These are phyloP conservation scores for Notothenia coriiceps DNA, from an alignment of 2,113 vertebrate genomes.

Conservation along the genomic window DNA sequence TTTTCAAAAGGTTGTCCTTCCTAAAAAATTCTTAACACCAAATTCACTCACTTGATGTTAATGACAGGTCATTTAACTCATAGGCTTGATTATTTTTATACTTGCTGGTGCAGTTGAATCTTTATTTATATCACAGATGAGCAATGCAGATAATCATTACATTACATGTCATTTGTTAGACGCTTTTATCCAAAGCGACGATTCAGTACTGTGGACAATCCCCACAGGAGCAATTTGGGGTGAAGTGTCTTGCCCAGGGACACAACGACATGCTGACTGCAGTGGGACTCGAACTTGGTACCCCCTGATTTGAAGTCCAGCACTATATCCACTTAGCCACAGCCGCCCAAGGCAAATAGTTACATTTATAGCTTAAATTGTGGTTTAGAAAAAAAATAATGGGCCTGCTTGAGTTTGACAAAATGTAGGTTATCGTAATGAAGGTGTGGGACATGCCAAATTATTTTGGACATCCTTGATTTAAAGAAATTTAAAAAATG, in stretches of 20 bases:
- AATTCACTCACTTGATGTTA: slow-evolving; percentile 1
- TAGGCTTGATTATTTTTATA: slow-evolving; percentile 4
- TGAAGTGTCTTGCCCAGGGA: no score
- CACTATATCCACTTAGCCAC: no score
- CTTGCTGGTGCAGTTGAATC: background rate
- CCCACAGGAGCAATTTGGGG: no score
- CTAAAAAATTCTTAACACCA: background rate
- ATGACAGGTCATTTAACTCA: background rate
- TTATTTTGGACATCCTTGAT: background rate
- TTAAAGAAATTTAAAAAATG: no score
- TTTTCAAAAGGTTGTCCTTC: no score
- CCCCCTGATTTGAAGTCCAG: no score
- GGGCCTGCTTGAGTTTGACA: background rate
- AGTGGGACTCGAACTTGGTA: no score
- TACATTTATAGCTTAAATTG: background rate
- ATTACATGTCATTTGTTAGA: no score
- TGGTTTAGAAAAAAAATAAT: background rate
- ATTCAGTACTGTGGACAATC: no score
- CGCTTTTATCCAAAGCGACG: no score
- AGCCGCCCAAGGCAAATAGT: background rate
- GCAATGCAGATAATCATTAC: background rate
- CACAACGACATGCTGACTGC: no score
- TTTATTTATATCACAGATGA: slow-evolving; percentile 25
- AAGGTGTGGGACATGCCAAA: no score
- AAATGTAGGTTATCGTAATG: background rate